phyloP scores from a whole-genome alignment of 2,113 vertebrate species.

The Morone saxatilis region DNA sequence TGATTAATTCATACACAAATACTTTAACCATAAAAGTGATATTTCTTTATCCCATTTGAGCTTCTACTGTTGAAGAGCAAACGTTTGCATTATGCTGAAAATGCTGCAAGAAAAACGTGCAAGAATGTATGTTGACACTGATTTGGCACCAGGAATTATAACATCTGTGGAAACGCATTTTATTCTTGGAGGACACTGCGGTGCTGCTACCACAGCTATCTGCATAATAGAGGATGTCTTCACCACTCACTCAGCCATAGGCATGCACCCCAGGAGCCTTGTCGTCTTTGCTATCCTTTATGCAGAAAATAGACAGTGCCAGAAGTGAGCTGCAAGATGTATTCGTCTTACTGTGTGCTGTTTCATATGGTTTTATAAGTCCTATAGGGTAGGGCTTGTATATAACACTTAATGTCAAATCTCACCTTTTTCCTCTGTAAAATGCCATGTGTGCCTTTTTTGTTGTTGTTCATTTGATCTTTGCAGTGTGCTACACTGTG shows the following conservation, averaged over 20 bases:
- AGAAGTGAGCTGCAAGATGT: not conserved
- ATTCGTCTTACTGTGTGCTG: not conserved
- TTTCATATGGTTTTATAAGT: conserved; percentile 4
- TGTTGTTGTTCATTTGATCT: not conserved
- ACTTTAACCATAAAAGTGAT: not conserved
- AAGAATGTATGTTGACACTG: not conserved
- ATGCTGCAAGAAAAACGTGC: no score
- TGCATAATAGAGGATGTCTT: conserved; percentile 52
- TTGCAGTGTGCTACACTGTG: not conserved
- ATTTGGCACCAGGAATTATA: conserved; percentile 6
- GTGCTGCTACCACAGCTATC: conserved; percentile 56
- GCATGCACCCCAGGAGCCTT: conserved; percentile 24
- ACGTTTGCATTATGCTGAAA: not conserved
- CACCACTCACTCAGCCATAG: conserved; percentile 42
- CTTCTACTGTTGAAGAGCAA: not conserved
- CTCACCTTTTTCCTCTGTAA: no score
- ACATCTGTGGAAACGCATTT: conserved; percentile 44
- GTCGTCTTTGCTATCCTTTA: conserved; percentile 15
- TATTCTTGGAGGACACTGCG: conserved; percentile 37
- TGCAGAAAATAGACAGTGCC: conserved; percentile 23
- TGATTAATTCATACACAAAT: not conserved
- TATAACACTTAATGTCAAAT: not conserved
- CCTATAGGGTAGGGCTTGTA: not conserved
- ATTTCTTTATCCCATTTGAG: no score
- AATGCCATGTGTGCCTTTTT: not conserved